phyloP scores from a whole-genome alignment of 2,888 invertebrate genomes.

The Ptilodon capucinus region DNA sequence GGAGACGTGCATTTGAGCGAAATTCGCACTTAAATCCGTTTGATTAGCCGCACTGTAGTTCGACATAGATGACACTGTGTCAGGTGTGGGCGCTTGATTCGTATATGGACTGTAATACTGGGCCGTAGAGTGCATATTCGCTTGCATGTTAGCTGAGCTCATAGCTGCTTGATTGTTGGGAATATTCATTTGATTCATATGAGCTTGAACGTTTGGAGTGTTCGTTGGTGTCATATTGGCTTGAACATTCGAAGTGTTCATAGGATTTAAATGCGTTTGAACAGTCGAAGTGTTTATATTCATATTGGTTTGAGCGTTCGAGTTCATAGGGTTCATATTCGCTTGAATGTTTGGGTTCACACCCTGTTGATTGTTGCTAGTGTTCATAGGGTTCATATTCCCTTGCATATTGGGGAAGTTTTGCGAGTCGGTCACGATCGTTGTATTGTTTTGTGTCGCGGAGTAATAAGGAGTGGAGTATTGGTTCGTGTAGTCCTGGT shows the following conservation, averaged over 20 bases:
- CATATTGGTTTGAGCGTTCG: conserved; percentile 28
- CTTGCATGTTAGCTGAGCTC: conserved; percentile 18
- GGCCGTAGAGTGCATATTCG: conserved; percentile 33
- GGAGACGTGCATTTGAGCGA: conserved; percentile 66
- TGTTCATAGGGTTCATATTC: conserved; percentile 30
- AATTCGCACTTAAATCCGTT: conserved; percentile 55
- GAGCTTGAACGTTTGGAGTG: neutral
- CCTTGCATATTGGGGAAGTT: conserved; percentile 23
- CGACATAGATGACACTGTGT: conserved; percentile 35
- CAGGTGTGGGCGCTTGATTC: conserved; percentile 43
- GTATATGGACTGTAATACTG: conserved; percentile 20
- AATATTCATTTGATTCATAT: neutral
- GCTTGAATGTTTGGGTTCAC: conserved; percentile 20
- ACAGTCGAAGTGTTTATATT: conserved; percentile 18
- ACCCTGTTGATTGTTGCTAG: neutral
- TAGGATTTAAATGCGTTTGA: conserved; percentile 35
- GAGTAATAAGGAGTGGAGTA: conserved; percentile 67
- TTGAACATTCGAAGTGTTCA: conserved; percentile 13
- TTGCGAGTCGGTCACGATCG: conserved; percentile 61
- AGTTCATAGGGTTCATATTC: conserved; percentile 31
- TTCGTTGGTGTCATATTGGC: conserved; percentile 32
- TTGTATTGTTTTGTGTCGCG: conserved; percentile 54
- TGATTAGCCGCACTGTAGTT: conserved; percentile 39
- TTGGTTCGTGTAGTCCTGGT: conserved; percentile 46
- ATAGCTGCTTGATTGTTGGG: conserved; percentile 1